phyloP scores from a whole-genome alignment of 2,113 vertebrate species.

The Bungarus multicinctus region DNA sequence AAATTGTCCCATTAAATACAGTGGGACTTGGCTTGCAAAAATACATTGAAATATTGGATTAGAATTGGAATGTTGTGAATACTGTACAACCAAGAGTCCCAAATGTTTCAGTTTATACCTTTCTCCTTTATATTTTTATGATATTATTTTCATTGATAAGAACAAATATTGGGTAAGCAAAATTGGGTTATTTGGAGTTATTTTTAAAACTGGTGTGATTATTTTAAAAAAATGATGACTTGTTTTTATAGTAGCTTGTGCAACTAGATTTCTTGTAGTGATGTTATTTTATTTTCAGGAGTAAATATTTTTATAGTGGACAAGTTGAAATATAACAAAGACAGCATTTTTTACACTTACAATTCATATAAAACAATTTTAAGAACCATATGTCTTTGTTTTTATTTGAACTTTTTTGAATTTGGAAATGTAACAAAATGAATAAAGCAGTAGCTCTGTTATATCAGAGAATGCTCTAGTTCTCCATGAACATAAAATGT shows the following conservation, averaged over 20 bases:
- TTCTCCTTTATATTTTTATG: neutral
- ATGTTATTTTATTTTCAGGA: slow-evolving; percentile 30
- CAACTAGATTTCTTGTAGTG: neutral
- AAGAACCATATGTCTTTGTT: slow-evolving; percentile 28
- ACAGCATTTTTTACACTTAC: neutral
- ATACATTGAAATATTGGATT: neutral
- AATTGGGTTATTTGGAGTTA: neutral
- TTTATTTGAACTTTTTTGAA: slow-evolving; percentile 39
- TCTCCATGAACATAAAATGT: neutral
- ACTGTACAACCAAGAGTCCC: neutral
- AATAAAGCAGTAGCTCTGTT: slow-evolving; percentile 1
- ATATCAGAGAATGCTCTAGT: neutral
- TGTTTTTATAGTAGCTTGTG: neutral
- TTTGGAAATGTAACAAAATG: slow-evolving; percentile 34
- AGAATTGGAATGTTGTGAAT: neutral
- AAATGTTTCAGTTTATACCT: neutral
- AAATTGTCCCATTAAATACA: neutral
- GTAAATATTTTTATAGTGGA: slow-evolving; percentile 24
- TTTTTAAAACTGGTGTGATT: neutral
- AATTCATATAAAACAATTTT: slow-evolving; percentile 24
- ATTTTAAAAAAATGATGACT: neutral
- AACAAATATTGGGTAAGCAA: neutral
- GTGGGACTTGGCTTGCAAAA: neutral
- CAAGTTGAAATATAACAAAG: neutral
- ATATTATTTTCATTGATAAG: neutral